Conservation (phyloP, 1,140 invertebrate genomes). For the Caenorhabditis inopinata region DNA sequence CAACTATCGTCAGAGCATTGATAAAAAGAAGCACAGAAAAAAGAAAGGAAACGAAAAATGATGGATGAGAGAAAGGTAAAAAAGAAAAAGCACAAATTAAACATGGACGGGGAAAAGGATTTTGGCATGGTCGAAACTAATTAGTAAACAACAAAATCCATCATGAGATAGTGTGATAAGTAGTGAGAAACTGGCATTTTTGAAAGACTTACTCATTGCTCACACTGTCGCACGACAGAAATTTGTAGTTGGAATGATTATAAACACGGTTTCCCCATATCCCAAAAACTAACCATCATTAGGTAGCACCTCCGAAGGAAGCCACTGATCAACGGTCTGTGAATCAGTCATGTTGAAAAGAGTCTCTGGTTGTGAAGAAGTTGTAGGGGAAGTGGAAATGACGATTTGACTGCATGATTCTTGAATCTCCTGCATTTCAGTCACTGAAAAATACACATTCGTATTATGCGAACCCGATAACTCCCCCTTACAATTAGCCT, state of each 20-base stretch:
- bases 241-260: no score
- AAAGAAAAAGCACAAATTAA: neutral
- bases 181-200: no score
- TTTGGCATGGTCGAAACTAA: no score
- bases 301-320: neutral
- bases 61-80: neutral
- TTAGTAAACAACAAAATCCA: no score
- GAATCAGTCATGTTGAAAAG: slow-evolving; percentile 1
- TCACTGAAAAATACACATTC: slow-evolving; percentile 17
- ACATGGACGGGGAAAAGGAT: no score
- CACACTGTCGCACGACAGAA: no score
- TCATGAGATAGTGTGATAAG: no score
- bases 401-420: neutral
- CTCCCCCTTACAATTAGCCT: neutral
- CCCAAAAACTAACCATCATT: slow-evolving; percentile 23
- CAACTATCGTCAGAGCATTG: neutral
- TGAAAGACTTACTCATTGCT: no score
- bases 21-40: neutral
- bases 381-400: neutral
- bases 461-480: neutral
- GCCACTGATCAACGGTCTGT: neutral
- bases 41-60: neutral
- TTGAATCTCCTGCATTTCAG: slow-evolving; percentile 17
- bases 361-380: neutral
- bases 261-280: no score